Conservation (phyloP, 1,140 invertebrate species). For the Schlechtendalia chinensis region DNA sequence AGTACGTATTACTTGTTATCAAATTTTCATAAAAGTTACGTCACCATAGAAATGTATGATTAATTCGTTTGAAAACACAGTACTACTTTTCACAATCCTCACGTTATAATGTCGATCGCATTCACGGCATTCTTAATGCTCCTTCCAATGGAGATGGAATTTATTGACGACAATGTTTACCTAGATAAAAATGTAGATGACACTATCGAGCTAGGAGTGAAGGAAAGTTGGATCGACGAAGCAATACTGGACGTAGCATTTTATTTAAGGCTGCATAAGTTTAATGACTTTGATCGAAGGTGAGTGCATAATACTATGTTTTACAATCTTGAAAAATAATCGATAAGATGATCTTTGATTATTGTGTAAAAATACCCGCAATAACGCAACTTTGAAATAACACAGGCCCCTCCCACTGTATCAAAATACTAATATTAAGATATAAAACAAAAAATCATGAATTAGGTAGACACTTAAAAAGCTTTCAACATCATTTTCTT, state of each 20-base stretch:
- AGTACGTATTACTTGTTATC: background rate
- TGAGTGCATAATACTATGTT: conserved; percentile 50
- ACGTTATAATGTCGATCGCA: background rate
- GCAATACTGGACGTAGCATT: conserved; percentile 60
- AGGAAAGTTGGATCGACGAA: conserved; percentile 50
- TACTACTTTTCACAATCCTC: no score
- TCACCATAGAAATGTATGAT: background rate
- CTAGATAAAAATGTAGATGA: background rate
- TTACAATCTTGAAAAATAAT: no score
- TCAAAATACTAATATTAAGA: no score
- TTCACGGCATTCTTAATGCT: no score
- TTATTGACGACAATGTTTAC: background rate
- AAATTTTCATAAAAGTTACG: background rate
- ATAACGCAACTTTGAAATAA: no score
- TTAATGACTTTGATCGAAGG: conserved; percentile 64
- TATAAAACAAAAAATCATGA: no score
- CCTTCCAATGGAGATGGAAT: background rate
- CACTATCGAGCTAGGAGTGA: background rate
- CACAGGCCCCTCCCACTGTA: no score
- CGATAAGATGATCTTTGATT: no score
- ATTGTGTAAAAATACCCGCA: no score
- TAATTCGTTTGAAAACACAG: background rate
- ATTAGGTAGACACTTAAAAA: no score
- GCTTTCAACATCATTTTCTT: no score
- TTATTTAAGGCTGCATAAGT: conserved; percentile 64